Conservation (phyloP, 2,113 vertebrate genomes). For the Sinocyclocheilus maitianheensis region DNA sequence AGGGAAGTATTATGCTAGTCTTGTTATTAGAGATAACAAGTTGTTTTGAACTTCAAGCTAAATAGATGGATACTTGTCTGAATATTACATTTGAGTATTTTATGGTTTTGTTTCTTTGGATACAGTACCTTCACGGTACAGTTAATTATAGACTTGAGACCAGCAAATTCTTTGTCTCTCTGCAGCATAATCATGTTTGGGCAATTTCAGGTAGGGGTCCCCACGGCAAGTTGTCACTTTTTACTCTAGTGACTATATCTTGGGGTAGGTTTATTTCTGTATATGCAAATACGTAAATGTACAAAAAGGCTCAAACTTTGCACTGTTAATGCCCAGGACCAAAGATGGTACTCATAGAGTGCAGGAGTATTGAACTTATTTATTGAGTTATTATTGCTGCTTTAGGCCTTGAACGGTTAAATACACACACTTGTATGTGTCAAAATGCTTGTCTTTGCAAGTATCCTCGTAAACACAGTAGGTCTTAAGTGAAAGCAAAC, state of each 20-base stretch:
- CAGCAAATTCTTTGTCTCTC: neutral
- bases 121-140: neutral
- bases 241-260: neutral
- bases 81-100: neutral
- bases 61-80: neutral
- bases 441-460: too few species aligned
- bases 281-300: neutral
- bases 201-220: neutral
- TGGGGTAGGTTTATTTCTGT: neutral
- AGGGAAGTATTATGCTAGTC: slow-evolving; percentile 10
- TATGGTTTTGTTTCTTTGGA: slow-evolving; percentile 2
- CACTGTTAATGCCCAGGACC: neutral
- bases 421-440: too few species aligned
- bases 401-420: too few species aligned
- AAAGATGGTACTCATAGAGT: neutral
- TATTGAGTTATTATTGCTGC: too few species aligned
- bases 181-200: slow-evolving; percentile 1
- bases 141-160: neutral
- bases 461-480: too few species aligned
- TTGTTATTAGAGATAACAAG: neutral
- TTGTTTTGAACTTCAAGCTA: neutral
- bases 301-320: neutral
- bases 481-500: too few species aligned
- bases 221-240: neutral
- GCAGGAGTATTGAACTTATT: too few species aligned